Base-by-base conservation (phyloP, 1,140 invertebrate genomes). In the Charaxes varanes region DNA sequence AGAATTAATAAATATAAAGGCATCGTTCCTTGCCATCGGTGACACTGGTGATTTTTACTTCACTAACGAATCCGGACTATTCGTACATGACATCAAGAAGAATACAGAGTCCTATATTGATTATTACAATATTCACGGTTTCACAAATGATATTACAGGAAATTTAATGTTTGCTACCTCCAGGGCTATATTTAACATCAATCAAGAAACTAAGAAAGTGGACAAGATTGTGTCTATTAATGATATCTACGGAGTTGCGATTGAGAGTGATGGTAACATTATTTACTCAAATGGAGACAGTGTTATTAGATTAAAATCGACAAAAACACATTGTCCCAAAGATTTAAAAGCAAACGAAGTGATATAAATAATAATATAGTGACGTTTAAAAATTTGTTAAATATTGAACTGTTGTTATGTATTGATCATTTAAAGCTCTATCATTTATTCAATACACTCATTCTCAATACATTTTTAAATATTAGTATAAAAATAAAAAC, bases 111-210 rank as follows among this genome's bases (percentile, higher is more conserved):
- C 19, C 1, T 10, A n/a, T 22, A 8, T 69, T 2, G 61, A 49
- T 6, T 53, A 59, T 6, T 50, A 54, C 21, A 48, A 46, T 4
- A 27, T 61, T 1, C 68, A 70, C 18, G 52, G 52, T 1, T 37
- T 73, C 1, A 60, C 62, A 27, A 7, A 32, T 30, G 66, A 73
- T 41, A 41, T 36, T 1, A 50, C 56, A 7, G 66, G 60, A 4
- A 55, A 68, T 21, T 1, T 73, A 12, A 66, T 53, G 26, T 66
- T 70, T 28, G 64, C 66, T 10, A 62, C 62, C 2, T 53, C 66
- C n/a, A 33, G 32, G 19, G 64, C 44, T 18, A 50, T 74, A 37
- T 74, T 49, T 31, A 41, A 22, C n/a, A 56, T 69, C 10, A 41
- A 63, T 31, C 38, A 50, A 24, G 47, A 33, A 14, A 32, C 21